phyloP scores from a whole-genome alignment of 2,888 invertebrate species.

The Horisme vitalbata region DNA sequence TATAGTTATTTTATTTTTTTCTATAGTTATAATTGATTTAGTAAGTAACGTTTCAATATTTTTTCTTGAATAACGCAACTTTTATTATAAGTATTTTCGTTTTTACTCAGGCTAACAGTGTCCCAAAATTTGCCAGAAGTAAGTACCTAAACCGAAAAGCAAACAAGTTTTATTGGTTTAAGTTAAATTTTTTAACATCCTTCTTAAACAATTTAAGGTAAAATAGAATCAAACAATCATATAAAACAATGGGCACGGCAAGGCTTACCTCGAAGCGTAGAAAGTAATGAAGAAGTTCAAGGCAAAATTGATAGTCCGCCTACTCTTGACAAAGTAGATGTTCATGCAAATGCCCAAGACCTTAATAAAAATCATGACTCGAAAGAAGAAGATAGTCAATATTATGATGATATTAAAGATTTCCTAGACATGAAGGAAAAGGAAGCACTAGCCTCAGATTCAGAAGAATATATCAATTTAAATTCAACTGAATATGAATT shows the following conservation, averaged over 20 bases:
- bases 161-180: neutral
- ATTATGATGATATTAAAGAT: no score
- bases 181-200: no score
- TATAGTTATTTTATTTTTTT: slow-evolving; percentile 27
- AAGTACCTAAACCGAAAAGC: neutral
- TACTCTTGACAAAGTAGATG: neutral
- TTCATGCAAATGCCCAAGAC: neutral
- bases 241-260: slow-evolving; percentile 4
- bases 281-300: neutral
- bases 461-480: neutral
- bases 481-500: neutral
- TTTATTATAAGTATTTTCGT: no score
- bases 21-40: slow-evolving; percentile 22
- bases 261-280: slow-evolving; percentile 8
- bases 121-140: slow-evolving; percentile 7
- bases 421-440: neutral
- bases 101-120: slow-evolving; percentile 3
- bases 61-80: neutral
- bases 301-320: neutral
- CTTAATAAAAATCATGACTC: neutral
- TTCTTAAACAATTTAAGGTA: slow-evolving; percentile 1
- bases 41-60: slow-evolving; percentile 31
- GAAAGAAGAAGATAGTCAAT: no score
- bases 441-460: neutral
- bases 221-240: neutral